Conservation (phyloP, 2,888 invertebrate genomes). For the Operophtera brumata region DNA sequence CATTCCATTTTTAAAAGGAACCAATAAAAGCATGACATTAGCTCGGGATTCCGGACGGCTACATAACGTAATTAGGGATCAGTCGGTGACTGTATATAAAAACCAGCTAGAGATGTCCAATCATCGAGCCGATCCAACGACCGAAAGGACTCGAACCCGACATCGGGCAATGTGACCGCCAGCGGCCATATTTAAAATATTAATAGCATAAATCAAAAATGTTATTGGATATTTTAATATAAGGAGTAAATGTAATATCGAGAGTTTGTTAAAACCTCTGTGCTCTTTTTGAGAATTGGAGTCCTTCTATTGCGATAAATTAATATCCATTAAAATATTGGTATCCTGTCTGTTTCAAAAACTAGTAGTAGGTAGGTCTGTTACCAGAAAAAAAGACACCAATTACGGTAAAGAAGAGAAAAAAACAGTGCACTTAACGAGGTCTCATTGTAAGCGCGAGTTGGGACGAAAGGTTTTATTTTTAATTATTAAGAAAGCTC, state of each 20-base stretch:
- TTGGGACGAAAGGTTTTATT: slow-evolving; percentile 46
- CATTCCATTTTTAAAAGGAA: slow-evolving; percentile 44
- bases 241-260: slow-evolving; percentile 52
- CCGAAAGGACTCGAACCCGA: slow-evolving; percentile 50
- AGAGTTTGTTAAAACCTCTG: slow-evolving; percentile 46
- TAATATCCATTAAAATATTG: slow-evolving; percentile 39
- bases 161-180: slow-evolving; percentile 58
- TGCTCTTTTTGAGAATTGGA: slow-evolving; percentile 35
- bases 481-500: slow-evolving; percentile 71
- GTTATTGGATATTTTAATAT: slow-evolving; percentile 72
- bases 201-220: slow-evolving; percentile 73
- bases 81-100: slow-evolving; percentile 50
- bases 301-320: slow-evolving; percentile 44
- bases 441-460: slow-evolving; percentile 60
- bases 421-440: slow-evolving; percentile 64
- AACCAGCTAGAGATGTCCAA: slow-evolving; percentile 61
- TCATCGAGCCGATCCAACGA: slow-evolving; percentile 55
- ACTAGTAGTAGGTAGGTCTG: slow-evolving; percentile 25
- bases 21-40: slow-evolving; percentile 49
- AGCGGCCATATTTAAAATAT: slow-evolving; percentile 74
- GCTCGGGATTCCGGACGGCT: slow-evolving; percentile 50
- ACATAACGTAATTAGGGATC: slow-evolving; percentile 70
- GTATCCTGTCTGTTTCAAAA: slow-evolving; percentile 21
- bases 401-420: slow-evolving; percentile 53
- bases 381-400: slow-evolving; percentile 47